These are phyloP conservation scores for Manis pentadactyla DNA, from an alignment of 2,797 vertebrate species.

Conservation along the genomic window DNA sequence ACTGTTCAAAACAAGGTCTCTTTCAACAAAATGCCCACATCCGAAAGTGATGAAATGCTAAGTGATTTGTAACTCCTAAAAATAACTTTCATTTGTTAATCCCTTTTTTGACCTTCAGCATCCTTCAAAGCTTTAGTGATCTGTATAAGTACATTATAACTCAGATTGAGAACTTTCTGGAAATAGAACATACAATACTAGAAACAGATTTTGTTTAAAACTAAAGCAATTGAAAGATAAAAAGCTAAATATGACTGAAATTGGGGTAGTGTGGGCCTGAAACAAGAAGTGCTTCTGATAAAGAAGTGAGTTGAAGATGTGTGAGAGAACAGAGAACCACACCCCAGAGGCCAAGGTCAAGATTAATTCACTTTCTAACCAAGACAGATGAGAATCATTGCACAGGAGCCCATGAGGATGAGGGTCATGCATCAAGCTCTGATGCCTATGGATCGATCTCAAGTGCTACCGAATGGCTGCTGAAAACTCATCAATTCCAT, in stretches of 20 bases:
- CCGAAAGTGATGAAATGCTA: slow-evolving; percentile 77
- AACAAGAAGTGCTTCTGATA: slow-evolving; percentile 64
- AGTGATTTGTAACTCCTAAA: slow-evolving; percentile 81
- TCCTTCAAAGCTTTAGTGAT: slow-evolving; percentile 73
- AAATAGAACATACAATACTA: slow-evolving; percentile 44
- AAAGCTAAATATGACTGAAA: slow-evolving; percentile 49
- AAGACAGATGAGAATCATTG: slow-evolving; percentile 81
- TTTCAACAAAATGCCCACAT: slow-evolving; percentile 84
- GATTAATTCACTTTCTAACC: slow-evolving; percentile 80
- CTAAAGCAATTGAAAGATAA: slow-evolving; percentile 65
- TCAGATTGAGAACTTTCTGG: slow-evolving; percentile 66
- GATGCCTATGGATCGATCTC: slow-evolving; percentile 72
- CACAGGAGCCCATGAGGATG: slow-evolving; percentile 61
- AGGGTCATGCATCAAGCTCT: slow-evolving; percentile 78
- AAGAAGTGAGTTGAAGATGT: slow-evolving; percentile 52
- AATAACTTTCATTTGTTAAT: slow-evolving; percentile 73
- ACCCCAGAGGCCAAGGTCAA: slow-evolving; percentile 76
- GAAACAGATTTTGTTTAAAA: slow-evolving; percentile 66
- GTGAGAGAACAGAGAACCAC: slow-evolving; percentile 67
- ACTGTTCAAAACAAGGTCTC: slow-evolving; percentile 80
- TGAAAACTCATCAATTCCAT: slow-evolving; percentile 74
- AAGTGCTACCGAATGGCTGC: slow-evolving; percentile 44
- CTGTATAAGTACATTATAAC: slow-evolving; percentile 76
- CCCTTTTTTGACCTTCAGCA: slow-evolving; percentile 63
- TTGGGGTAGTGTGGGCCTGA: background rate